phyloP scores from a whole-genome alignment of 2,113 vertebrate genomes.

The Prionailurus bengalensis region DNA sequence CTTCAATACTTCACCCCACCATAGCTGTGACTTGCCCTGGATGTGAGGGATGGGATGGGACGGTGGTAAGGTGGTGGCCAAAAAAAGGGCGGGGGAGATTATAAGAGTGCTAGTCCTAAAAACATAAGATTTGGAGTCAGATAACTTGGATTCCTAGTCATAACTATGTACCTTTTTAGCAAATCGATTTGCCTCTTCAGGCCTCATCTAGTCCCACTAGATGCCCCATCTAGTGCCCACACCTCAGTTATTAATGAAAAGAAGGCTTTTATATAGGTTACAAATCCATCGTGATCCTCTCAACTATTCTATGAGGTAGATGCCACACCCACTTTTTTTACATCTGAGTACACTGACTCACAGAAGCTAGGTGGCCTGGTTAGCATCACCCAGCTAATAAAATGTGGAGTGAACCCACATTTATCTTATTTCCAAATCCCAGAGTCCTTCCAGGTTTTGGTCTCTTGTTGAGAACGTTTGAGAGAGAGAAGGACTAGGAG shows the following conservation, averaged over 20 bases:
- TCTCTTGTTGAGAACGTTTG: not conserved
- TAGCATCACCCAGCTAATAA: conserved; percentile 73
- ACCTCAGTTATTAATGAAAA: conserved; percentile 40
- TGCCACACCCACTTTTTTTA: conserved; percentile 68
- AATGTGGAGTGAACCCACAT: not conserved
- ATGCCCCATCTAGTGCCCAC: not conserved
- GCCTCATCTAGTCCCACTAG: not conserved
- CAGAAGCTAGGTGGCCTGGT: not conserved
- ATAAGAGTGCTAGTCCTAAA: not conserved
- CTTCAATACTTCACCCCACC: not conserved
- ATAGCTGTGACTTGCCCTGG: not conserved
- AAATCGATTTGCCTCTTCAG: conserved; percentile 30
- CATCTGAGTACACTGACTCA: conserved; percentile 59
- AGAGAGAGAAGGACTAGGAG: not conserved
- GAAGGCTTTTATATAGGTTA: not conserved
- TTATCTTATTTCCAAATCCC: conserved; percentile 29
- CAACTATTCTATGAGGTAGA: conserved; percentile 44
- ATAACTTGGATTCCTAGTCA: not conserved
- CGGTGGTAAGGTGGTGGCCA: not conserved
- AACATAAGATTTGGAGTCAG: not conserved
- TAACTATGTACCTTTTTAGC: not conserved
- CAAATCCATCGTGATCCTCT: not conserved
- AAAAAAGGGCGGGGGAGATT: accelerated
- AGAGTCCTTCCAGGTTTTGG: conserved; percentile 25
- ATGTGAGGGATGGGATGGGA: not conserved